Conservation (phyloP, 2,888 invertebrate species). For the Eudemis profundana region DNA sequence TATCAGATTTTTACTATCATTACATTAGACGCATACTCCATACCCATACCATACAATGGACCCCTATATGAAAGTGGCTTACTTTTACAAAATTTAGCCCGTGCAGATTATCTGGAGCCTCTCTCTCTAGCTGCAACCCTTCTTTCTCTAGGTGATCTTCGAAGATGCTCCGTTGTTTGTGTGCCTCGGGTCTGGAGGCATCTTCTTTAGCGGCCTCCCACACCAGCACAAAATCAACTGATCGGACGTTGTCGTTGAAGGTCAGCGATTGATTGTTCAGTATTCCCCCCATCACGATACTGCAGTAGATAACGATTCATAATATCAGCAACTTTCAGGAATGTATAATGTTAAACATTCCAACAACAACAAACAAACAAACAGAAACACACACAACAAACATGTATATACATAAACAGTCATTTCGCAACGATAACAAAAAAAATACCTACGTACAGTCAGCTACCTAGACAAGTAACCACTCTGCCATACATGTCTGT, state of each 20-base stretch:
- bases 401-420: too few species aligned
- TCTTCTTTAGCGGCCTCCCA: conserved; percentile 88
- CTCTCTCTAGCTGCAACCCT: conserved; percentile 90
- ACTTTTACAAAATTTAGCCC: conserved; percentile 93
- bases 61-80: conserved; percentile 23
- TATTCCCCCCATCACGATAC: conserved; percentile 75
- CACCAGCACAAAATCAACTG: conserved; percentile 92
- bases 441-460: too few species aligned
- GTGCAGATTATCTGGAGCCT: conserved; percentile 85
- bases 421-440: too few species aligned
- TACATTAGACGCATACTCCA: too few species aligned
- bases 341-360: too few species aligned
- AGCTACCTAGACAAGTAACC: too few species aligned
- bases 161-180: conserved; percentile 86
- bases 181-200: conserved; percentile 73
- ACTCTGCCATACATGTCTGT: too few species aligned
- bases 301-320: conserved; percentile 50
- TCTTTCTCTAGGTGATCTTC: conserved; percentile 90
- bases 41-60: too few species aligned
- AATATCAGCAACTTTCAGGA: neutral
- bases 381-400: too few species aligned
- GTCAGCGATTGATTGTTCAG: conserved; percentile 84
- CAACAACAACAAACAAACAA: too few species aligned
- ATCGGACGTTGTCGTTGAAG: conserved; percentile 89
- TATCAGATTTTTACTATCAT: too few species aligned